Base-by-base conservation (phyloP, 2,113 vertebrate species). In the Formicarius rufipectus region DNA sequence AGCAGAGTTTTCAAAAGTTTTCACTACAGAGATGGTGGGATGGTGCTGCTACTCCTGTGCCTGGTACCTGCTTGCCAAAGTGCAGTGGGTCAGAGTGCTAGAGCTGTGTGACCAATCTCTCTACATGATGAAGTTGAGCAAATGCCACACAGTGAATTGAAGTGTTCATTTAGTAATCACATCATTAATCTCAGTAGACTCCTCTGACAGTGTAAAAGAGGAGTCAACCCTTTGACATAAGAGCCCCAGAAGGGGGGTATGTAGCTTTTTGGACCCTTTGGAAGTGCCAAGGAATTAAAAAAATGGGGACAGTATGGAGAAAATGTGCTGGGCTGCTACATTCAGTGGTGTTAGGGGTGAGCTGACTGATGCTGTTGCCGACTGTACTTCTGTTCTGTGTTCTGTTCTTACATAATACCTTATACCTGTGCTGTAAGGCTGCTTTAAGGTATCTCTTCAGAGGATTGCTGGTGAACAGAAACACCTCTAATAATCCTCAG, bases 91-190 rank as follows among this genome's bases (percentile, higher is more conserved):
- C 17, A 37, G 55, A 56, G 37, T 16, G 28, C 1, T 3, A 20
- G 37, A 78, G 24, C 9, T 0, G 0, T 10, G 9, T 62, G 63
- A 14, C 15, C 0, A 0, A 0, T 82, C 49, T 52, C 59, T 60
- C 35, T 6, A 1, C 2, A 1, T 17, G 16, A 14, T 23, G 28
- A 72, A 68, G 50, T 14, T 40, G 44, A 31, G 12, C 39, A 37
- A 55, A 42, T 23, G 25, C 47, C 67, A 40, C 28, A 7, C 0
- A 69, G 23, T 37, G 42, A 79, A 37, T 44, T 20, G 11, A 23
- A 42, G 17, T 11, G 9, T 39, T 79, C 37, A 18, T 55, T 45
- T 60, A 33, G 20, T 82, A 23, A 33, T 71, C 12, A 11, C 13
- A 4, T 64, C 17, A 5, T 47, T 81, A 31, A 28, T 44, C n/a